Conservation (phyloP, 2,113 vertebrate species). For the Antidorcas marsupialis region DNA sequence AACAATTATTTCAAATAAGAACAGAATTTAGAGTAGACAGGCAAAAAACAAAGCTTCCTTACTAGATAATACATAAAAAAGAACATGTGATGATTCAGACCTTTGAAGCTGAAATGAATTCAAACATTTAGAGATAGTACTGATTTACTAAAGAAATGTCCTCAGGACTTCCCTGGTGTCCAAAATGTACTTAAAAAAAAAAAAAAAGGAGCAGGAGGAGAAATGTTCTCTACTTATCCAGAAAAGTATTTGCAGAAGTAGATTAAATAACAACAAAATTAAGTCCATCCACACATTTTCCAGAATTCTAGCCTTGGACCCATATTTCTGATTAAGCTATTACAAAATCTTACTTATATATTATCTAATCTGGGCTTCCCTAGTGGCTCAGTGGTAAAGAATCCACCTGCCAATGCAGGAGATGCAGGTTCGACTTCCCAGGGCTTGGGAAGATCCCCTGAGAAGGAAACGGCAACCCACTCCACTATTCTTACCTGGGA, state of each 20-base stretch:
- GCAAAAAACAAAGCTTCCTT: not conserved
- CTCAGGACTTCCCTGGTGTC: not conserved
- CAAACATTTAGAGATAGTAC: not conserved
- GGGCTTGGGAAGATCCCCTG: not conserved
- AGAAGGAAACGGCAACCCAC: not conserved
- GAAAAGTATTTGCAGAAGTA: not conserved
- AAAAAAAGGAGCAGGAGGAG: not conserved
- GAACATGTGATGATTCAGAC: not conserved
- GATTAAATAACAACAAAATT: not conserved
- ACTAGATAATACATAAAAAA: not conserved
- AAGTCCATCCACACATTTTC: not conserved
- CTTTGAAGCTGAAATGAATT: not conserved
- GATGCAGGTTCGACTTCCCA: not conserved
- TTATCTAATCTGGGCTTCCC: not conserved
- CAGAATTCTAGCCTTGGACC: not conserved
- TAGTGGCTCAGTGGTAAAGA: not conserved
- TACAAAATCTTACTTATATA: not conserved
- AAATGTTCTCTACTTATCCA: not conserved
- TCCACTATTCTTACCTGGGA: not conserved
- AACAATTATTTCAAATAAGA: slow-evolving; percentile 34
- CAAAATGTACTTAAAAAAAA: not conserved
- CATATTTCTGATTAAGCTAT: not conserved
- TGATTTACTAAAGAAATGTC: not conserved
- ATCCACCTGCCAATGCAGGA: not conserved
- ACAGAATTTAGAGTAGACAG: not conserved